Evolutionary conservation across 2,888 invertebrate genomes (phyloP).

Genomic region (Cyclophora punctaria): DNA sequence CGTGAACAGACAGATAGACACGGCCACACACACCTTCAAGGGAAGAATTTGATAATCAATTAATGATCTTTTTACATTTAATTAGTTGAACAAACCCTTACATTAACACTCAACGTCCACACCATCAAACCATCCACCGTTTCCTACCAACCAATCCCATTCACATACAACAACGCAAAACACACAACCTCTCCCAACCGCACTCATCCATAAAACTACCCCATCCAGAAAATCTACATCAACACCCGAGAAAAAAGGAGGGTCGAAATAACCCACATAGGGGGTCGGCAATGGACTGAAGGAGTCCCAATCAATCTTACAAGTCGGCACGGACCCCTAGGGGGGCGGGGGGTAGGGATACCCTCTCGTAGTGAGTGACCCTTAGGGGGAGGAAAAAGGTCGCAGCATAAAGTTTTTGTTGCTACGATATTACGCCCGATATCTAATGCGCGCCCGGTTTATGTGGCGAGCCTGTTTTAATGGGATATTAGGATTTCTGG

Average conservation of each 20-base stretch:
- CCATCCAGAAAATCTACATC: conserved; percentile 51
- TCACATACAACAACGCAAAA: too few species aligned
- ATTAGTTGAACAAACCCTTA: too few species aligned
- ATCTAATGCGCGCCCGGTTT: conserved; percentile 17
- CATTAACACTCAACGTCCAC: too few species aligned
- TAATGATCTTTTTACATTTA: too few species aligned
- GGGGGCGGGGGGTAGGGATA: conserved; percentile 54
- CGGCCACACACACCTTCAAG: too few species aligned
- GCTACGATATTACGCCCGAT: conserved; percentile 34
- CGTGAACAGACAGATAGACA: too few species aligned
- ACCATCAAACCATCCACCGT: too few species aligned
- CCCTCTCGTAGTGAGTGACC: conserved; percentile 72
- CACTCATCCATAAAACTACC: conserved; percentile 8
- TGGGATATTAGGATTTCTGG: not conserved
- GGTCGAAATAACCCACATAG: conserved; percentile 66
- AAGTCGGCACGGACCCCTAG: conserved; percentile 58
- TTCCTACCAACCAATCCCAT: too few species aligned
- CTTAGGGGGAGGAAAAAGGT: conserved; percentile 59
- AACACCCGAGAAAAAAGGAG: conserved; percentile 62
- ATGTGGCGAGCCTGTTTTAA: conserved; percentile 18
- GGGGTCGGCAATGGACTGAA: conserved; percentile 72
- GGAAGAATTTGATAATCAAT: too few species aligned
- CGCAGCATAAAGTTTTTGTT: conserved; percentile 58
- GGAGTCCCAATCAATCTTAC: conserved; percentile 77
- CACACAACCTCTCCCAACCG: conserved; percentile 1